Conservation (phyloP, 1,140 invertebrate genomes). For the Micrasema longulum region DNA sequence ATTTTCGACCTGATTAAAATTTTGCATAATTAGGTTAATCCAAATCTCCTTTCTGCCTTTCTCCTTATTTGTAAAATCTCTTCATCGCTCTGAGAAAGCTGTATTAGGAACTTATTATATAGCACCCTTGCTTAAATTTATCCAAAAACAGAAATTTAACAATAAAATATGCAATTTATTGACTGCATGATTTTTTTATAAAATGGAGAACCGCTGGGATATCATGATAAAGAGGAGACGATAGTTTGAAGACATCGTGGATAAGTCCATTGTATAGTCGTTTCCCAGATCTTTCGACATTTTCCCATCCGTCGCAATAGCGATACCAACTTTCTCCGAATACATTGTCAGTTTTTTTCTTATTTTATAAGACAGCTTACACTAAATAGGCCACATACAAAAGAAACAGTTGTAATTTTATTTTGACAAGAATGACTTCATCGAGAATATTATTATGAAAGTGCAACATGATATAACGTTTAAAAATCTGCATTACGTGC, state of each 20-base stretch:
- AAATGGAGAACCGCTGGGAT: background rate
- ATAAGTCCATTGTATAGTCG: conserved; percentile 4
- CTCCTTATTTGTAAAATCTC: too few species aligned
- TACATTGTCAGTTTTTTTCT: conserved; percentile 30
- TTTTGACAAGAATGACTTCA: conserved; percentile 34
- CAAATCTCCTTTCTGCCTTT: too few species aligned
- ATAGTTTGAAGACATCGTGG: background rate
- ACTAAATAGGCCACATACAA: conserved; percentile 19
- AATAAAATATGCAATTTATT: too few species aligned
- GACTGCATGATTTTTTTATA: too few species aligned
- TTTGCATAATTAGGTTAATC: too few species aligned
- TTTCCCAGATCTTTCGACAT: conserved; percentile 44
- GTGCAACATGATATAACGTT: conserved; percentile 23
- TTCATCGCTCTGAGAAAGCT: too few species aligned
- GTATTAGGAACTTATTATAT: too few species aligned
- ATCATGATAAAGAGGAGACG: background rate
- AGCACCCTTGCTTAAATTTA: too few species aligned
- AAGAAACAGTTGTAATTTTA: conserved; percentile 28
- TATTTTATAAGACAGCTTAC: conserved; percentile 25
- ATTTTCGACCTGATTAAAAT: too few species aligned
- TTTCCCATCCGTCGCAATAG: conserved; percentile 31
- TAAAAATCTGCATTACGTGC: conserved; percentile 3
- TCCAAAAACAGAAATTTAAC: too few species aligned
- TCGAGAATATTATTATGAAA: conserved; percentile 7
- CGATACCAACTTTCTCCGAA: conserved; percentile 38